Conservation (phyloP, 37 sponge, comb jelly and placozoan species). For the Hexactinellida sp. region DNA sequence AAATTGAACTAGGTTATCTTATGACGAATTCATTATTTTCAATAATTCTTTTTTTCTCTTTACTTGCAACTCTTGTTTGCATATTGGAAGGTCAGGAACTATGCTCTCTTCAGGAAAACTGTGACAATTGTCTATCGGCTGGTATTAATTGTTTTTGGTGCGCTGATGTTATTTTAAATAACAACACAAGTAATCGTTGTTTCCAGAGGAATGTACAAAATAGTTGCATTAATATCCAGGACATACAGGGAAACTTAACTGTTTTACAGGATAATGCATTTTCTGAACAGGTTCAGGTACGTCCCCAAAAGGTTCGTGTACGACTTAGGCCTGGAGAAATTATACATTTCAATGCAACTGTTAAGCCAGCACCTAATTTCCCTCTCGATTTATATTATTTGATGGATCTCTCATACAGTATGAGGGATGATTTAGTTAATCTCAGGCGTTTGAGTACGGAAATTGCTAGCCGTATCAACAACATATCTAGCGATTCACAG, state of each 20-base stretch:
- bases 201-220: background rate
- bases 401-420: constrained; percentile 27
- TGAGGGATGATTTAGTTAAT: constrained; percentile 19
- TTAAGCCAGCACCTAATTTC: constrained; percentile 31
- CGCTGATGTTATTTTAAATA: background rate
- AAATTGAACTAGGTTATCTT: no score
- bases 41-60: no score
- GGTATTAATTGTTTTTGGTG: background rate
- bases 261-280: background rate
- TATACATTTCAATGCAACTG: background rate
- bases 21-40: no score
- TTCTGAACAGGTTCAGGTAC: constrained; percentile 25
- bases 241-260: background rate
- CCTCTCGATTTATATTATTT: constrained; percentile 30
- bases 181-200: background rate
- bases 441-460: background rate
- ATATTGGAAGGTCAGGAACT: no score
- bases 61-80: no score
- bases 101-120: background rate
- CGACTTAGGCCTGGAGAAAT: constrained; percentile 33
- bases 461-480: constrained; percentile 12
- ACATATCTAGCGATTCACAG: background rate
- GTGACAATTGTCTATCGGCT: background rate
- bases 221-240: background rate
- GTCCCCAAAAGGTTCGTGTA: constrained; percentile 28